Evolutionary conservation across 2,113 vertebrate species (phyloP).

Genomic region (Talpa occidentalis): DNA sequence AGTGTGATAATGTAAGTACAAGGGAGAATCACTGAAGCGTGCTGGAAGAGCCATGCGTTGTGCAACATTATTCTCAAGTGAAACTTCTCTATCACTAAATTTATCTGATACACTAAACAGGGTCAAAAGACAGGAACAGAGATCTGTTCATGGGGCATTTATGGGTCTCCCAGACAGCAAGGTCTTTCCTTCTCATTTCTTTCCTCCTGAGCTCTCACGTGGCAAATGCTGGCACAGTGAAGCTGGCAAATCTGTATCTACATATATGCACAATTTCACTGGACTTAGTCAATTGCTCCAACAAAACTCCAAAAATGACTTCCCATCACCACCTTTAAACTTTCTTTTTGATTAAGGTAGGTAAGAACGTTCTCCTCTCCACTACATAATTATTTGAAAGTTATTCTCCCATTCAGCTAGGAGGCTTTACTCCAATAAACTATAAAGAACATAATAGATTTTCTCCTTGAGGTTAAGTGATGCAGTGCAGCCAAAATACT

Average conservation of each 20-base stretch:
- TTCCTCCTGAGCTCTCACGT: conserved; percentile 52
- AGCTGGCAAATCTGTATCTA: neutral
- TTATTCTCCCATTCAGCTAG: neutral
- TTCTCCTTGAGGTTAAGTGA: conserved; percentile 33
- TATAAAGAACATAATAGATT: neutral
- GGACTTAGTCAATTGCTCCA: neutral
- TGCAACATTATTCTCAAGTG: neutral
- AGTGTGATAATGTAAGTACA: neutral
- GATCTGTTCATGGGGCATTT: neutral
- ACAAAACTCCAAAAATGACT: neutral
- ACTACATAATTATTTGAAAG: too few species aligned
- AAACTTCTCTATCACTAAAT: neutral
- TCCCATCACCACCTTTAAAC: neutral
- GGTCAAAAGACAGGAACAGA: neutral
- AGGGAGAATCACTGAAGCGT: neutral
- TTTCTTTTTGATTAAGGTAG: neutral
- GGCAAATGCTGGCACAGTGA: conserved; percentile 26
- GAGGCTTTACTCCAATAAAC: neutral
- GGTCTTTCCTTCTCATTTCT: conserved; percentile 21
- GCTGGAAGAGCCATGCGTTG: neutral
- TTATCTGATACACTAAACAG: neutral
- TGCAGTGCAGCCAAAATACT: neutral
- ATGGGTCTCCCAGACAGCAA: neutral
- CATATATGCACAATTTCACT: conserved; percentile 20
- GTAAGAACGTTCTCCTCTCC: neutral